Conservation (phyloP, 1,140 invertebrate species). For the Lepidurus apus region DNA sequence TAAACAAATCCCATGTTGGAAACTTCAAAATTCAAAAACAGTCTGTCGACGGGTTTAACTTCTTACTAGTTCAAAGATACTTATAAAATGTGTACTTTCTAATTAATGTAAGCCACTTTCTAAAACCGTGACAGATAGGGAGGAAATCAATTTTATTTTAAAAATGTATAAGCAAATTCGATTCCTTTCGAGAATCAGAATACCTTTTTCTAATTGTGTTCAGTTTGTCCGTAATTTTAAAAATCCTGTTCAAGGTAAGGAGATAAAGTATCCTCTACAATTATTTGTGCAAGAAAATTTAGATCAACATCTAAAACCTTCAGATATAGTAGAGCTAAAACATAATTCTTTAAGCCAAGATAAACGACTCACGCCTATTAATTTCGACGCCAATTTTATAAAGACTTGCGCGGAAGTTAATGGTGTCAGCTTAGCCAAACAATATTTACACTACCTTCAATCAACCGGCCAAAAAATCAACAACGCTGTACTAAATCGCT, state of each 20-base stretch:
- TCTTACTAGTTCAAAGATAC: too few relatives aligned
- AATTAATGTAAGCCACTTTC: too few relatives aligned
- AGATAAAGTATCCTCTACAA: neutral
- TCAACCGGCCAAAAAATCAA: conserved; percentile 31
- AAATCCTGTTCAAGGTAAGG: neutral
- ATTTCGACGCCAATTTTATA: neutral
- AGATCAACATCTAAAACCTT: neutral
- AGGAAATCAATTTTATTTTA: too few relatives aligned
- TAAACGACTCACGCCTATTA: neutral
- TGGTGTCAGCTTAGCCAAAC: neutral
- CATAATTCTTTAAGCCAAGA: neutral
- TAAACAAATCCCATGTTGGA: too few relatives aligned
- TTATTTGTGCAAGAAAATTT: neutral
- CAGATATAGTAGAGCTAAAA: neutral
- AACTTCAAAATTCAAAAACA: too few relatives aligned
- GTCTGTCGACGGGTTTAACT: too few relatives aligned
- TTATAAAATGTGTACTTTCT: too few relatives aligned
- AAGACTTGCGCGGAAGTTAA: neutral
- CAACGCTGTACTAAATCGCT: conserved; percentile 37
- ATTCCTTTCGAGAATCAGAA: neutral
- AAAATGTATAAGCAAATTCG: too few relatives aligned
- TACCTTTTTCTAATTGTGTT: neutral
- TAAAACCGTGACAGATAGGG: too few relatives aligned
- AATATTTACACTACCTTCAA: neutral
- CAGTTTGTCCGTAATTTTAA: neutral